phyloP scores from a whole-genome alignment of 2,797 vertebrate species.

The Pachyuromys duprasi region DNA sequence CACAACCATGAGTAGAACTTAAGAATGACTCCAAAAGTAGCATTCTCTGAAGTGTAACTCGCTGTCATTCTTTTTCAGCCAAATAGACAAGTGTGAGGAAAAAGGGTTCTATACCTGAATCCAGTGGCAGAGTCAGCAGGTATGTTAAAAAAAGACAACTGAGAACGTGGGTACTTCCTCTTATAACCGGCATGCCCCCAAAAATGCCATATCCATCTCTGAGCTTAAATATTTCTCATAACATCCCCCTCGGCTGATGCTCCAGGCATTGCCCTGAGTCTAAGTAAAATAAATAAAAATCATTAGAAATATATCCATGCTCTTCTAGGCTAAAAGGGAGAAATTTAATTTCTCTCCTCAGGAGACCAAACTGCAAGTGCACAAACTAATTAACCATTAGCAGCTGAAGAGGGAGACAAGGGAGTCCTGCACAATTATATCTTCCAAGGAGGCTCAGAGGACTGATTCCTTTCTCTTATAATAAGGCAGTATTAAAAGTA shows the following conservation, averaged over 20 bases:
- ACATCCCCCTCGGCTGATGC: not conserved
- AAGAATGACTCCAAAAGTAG: not conserved
- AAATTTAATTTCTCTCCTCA: constrained; percentile 82
- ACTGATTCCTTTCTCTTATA: constrained; percentile 71
- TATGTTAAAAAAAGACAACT: not conserved
- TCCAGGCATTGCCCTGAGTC: constrained; percentile 43
- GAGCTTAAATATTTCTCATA: constrained; percentile 14
- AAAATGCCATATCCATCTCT: not conserved
- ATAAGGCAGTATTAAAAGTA: constrained; percentile 70
- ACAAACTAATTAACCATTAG: constrained; percentile 84
- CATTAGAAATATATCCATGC: constrained; percentile 37
- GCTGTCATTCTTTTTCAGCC: not conserved
- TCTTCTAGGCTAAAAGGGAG: constrained; percentile 74
- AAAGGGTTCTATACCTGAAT: not conserved
- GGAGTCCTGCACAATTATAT: constrained; percentile 76
- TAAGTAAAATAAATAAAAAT: constrained; percentile 69
- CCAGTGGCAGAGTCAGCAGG: not conserved
- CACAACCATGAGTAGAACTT: not conserved
- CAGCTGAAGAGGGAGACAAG: constrained; percentile 65
- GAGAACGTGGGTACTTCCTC: not conserved
- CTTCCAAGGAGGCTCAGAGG: constrained; percentile 74
- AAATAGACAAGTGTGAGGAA: not conserved
- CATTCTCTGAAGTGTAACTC: not conserved
- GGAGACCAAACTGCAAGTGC: constrained; percentile 76
- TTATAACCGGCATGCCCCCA: not conserved